Evolutionary conservation across 1,140 invertebrate species (phyloP).

Genomic region (Pomacea maculata): DNA sequence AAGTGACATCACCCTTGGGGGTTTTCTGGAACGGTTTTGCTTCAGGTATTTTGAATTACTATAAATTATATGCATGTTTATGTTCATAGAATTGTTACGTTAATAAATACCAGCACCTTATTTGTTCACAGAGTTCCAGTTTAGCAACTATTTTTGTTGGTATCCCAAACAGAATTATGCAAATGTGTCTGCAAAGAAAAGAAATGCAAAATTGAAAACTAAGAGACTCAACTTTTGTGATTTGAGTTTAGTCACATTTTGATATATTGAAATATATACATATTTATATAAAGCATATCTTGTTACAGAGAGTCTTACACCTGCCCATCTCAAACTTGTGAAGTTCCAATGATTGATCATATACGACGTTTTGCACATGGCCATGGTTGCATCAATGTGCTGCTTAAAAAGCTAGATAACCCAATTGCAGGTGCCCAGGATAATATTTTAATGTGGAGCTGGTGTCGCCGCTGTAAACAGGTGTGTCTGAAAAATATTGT

Average conservation of each 20-base stretch:
- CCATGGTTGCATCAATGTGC: slow-evolving; percentile 77
- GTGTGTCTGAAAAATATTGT: slow-evolving; percentile 56
- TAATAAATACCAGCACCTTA: not conserved
- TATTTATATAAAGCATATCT: not conserved
- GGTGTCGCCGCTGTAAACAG: slow-evolving; percentile 80
- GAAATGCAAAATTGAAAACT: no score
- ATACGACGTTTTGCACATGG: slow-evolving; percentile 85
- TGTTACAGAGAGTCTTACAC: slow-evolving; percentile 78
- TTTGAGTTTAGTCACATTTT: no score
- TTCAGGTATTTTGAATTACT: slow-evolving; percentile 71
- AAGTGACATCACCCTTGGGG: slow-evolving; percentile 93
- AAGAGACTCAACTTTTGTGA: no score
- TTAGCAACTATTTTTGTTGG: not conserved
- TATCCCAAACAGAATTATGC: not conserved
- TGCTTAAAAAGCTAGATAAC: slow-evolving; percentile 69
- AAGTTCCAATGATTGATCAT: slow-evolving; percentile 88
- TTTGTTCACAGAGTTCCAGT: slow-evolving; percentile 8
- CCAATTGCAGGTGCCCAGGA: slow-evolving; percentile 48
- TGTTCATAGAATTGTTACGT: not conserved
- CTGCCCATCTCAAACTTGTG: slow-evolving; percentile 84
- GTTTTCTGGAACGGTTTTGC: slow-evolving; percentile 93
- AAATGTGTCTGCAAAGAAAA: no score
- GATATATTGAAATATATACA: no score
- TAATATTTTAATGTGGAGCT: slow-evolving; percentile 87
- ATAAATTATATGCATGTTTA: not conserved